Base-by-base conservation (phyloP, 2,888 invertebrate species). In the Drosophila phalerata region DNA sequence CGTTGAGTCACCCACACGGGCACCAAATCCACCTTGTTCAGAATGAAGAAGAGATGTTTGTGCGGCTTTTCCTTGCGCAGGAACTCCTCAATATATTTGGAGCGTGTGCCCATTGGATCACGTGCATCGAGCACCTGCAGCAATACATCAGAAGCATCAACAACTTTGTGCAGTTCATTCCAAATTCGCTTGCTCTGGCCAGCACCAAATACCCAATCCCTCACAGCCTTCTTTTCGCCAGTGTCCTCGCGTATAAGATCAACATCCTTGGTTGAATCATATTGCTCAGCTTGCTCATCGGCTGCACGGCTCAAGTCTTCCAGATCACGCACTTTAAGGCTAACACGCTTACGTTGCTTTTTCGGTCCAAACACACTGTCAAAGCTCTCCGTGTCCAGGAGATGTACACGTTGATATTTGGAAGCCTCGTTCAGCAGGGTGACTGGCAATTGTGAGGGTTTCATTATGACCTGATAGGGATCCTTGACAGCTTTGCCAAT, bases 111-210 rank as follows among this genome's bases (percentile, higher is more conserved):
- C 94, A 97, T 94, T 0, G 99, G 99, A 94, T 99, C 99, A 75
- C 99, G 94, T 0, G 99, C 99, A 94, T 99, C 99, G 69, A 99
- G 93, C 4, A 99, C 97, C 93, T 99, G 98, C 30, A 99, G 93
- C 15, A 99, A 93, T 5, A 99, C 98, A 94, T 99, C 99, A 0
- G 99, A 98, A 3, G 99, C 98, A 92, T 99, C 99, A 60, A 99
- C 96, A 30, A 99, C 99, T 94, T 99, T 99, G 92, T 99, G 98
- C 47, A 99, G 93, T 92, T 99, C 99, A 93, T 98, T 98, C 99
- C 99, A 99, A 88, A 99, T 98, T 81, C 99, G 95, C 93, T 95
- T 97, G 84, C 99, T 99, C 93, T 98, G 98, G 0, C 99, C 98
- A 28, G 98, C 98, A 56, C 95, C 96, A 95, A 98, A 98, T 2